These are phyloP conservation scores for Mythimna pallens DNA, from an alignment of 2,888 invertebrate genomes.

Conservation along the genomic window DNA sequence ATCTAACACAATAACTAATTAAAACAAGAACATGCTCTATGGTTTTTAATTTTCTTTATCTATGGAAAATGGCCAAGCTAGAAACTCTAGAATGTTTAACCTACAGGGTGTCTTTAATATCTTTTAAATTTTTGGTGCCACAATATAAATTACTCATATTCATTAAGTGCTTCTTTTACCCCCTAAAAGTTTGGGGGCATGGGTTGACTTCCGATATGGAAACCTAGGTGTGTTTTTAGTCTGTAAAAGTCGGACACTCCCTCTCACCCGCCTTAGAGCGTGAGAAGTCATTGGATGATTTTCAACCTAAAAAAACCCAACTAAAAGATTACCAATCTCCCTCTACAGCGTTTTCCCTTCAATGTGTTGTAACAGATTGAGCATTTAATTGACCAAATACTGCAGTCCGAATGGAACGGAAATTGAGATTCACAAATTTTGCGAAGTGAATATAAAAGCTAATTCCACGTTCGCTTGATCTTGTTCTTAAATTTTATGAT, in stretches of 20 bases:
- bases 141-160: too few species aligned
- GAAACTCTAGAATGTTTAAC: slow-evolving; percentile 2
- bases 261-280: too few species aligned
- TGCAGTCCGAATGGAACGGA: slow-evolving; percentile 34
- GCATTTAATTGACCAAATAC: slow-evolving; percentile 40
- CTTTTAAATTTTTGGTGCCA: not conserved
- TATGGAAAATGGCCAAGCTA: not conserved
- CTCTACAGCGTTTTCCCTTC: slow-evolving; percentile 4
- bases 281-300: too few species aligned
- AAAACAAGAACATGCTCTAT: not conserved
- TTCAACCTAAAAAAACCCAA: not conserved
- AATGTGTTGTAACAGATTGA: slow-evolving; percentile 36
- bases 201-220: too few species aligned
- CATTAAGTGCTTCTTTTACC: too few species aligned
- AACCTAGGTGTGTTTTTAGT: too few species aligned
- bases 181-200: not conserved
- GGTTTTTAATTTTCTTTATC: not conserved
- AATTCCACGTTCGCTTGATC: slow-evolving; percentile 32
- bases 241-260: too few species aligned
- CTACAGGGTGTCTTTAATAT: not conserved
- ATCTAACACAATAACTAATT: slow-evolving; percentile 5
- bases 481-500: slow-evolving; percentile 39
- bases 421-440: slow-evolving; percentile 57
- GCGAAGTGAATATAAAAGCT: slow-evolving; percentile 46
- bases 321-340: not conserved